These are phyloP conservation scores for Leucoraja ocellata DNA, from an alignment of 2,797 vertebrate species.

Conservation along the genomic window DNA sequence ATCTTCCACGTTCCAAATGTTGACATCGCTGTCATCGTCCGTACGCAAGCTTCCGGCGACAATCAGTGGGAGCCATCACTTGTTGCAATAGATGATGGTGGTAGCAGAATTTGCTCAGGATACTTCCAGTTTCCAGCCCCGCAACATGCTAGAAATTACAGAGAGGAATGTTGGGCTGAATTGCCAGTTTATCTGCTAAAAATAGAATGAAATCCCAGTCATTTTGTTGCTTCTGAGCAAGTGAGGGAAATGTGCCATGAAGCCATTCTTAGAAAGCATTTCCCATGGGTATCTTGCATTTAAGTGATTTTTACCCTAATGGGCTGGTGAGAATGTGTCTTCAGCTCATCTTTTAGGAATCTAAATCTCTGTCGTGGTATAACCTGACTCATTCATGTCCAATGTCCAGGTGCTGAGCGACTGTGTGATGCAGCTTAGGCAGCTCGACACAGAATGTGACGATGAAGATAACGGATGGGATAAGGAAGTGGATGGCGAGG, in stretches of 20 bases:
- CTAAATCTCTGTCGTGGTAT: neutral
- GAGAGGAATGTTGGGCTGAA: neutral
- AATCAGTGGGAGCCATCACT: too few species aligned
- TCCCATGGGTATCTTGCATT: neutral
- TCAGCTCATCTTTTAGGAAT: neutral
- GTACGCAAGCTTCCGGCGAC: too few species aligned
- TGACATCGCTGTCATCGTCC: too few species aligned
- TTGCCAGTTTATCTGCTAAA: neutral
- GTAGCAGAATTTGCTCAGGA: too few species aligned
- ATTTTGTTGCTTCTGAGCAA: neutral
- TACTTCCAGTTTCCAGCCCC: too few species aligned
- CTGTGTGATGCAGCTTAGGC: conserved; percentile 76
- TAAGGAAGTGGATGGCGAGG: conserved; percentile 53
- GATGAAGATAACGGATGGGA: conserved; percentile 52
- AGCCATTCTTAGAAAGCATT: neutral
- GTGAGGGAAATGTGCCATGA: neutral
- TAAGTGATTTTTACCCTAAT: neutral
- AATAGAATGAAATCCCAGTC: too few species aligned
- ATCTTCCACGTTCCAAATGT: too few species aligned
- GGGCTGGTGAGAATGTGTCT: neutral
- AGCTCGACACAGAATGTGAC: conserved; percentile 61
- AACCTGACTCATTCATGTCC: neutral
- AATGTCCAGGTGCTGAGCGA: conserved; percentile 75
- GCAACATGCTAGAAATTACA: too few species aligned
- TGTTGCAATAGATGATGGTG: too few species aligned